A percentile compares a stretch with the other conserved stretches of the same genome.
phyloP scores from a whole-genome alignment of 1,140 invertebrate species.

The Heliothis subflexa region DNA sequence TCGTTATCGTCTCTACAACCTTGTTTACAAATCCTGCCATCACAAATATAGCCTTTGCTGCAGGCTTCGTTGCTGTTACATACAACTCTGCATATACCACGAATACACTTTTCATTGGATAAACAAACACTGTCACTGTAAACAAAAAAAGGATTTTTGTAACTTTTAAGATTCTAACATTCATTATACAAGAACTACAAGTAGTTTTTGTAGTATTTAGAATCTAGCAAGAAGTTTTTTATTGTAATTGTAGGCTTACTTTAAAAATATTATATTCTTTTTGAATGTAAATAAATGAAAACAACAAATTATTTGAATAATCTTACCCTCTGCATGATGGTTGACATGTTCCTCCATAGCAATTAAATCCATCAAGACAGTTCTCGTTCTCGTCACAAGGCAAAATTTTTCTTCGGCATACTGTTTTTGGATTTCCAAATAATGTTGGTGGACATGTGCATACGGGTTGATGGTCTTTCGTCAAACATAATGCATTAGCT shows the following conservation, averaged over 20 bases:
- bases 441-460: constrained; percentile 92
- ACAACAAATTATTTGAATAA: neutral
- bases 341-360: constrained; percentile 91
- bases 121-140: constrained; percentile 92
- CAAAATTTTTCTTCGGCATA: constrained; percentile 90
- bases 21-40: constrained; percentile 93
- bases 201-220: neutral
- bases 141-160: constrained; percentile 53
- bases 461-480: constrained; percentile 89
- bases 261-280: too few species aligned
- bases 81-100: constrained; percentile 92
- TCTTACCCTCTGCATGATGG: constrained; percentile 89
- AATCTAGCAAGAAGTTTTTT: too few species aligned
- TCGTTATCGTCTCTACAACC: constrained; percentile 94
- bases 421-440: constrained; percentile 90
- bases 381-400: constrained; percentile 88
- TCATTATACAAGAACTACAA: too few species aligned
- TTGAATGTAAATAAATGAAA: too few species aligned
- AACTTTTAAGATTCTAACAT: neutral
- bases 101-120: constrained; percentile 93
- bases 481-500: constrained; percentile 91
- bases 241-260: too few species aligned
- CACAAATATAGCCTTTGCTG: constrained; percentile 93
- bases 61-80: constrained; percentile 95
- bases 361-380: constrained; percentile 90